Base-by-base conservation (phyloP, 2,797 vertebrate genomes). In the Lindbergichthys nudifrons region DNA sequence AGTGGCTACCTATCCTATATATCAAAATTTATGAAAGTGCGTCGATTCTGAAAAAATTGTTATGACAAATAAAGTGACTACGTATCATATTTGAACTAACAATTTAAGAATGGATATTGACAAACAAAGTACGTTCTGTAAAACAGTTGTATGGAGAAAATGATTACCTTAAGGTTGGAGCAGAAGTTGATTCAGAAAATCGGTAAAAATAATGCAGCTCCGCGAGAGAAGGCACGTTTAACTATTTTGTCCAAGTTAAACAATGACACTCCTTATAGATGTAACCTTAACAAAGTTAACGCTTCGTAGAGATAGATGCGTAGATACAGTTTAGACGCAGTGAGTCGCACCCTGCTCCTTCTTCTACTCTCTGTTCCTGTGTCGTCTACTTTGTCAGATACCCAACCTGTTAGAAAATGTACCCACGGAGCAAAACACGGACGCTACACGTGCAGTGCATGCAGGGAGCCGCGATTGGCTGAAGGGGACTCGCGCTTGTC, bases 371-470 rank as follows among this genome's bases (percentile, higher is more conserved):
- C 62, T 2, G 51, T 60, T 73, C 75, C 51, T 56, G 76, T 66
- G 75, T 42, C 42, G 16, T 81, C 75, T 48, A 53, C 61, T 59
- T 45, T 36, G 50, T 51, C 65, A 48, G 60, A 32, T 48, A 26
- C 67, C 48, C 50, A 48, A 81, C 81, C 80, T 45, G 88, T 74
- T 89, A 83, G 66, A 56, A 54, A 74, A 36, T 68, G 77, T 79
- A 67, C 75, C 11, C 63, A 63, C 60, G 1, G 15, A 53, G 39
- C 8, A 36, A 36, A 1, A 77, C 71, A 73, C 76, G 0, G 81
- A 10, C 87, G 18, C 60, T 59, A 85, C 92, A 95, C 94, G 94
- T 94, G 95, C 92, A 21, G 77, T 19, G 46, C 3, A 9, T 52
- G 32, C 51, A 13, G 57, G 0, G 60, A 13, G 14, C 57, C 30